These are phyloP conservation scores for Endomychus coccineus DNA, from an alignment of 2,888 invertebrate species.

Conservation along the genomic window DNA sequence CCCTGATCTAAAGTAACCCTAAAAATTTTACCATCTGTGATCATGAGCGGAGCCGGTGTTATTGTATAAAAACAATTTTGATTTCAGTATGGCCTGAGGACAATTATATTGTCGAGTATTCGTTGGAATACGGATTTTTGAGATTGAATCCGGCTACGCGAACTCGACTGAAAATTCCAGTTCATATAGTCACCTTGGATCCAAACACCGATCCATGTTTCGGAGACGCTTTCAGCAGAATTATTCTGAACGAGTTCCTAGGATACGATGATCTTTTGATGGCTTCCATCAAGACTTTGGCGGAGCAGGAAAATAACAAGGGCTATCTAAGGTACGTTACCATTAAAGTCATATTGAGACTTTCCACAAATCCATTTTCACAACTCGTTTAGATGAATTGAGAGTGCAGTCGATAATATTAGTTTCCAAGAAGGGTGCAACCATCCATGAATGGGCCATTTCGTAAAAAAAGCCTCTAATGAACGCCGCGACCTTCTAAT, in stretches of 20 bases:
- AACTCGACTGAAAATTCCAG: slow-evolving; percentile 82
- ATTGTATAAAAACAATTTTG: too few species aligned
- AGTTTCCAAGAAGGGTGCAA: too few species aligned
- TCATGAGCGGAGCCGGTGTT: too few species aligned
- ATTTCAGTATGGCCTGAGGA: slow-evolving; percentile 64
- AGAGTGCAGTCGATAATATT: too few species aligned
- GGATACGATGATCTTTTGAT: slow-evolving; percentile 97
- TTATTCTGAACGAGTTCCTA: slow-evolving; percentile 85
- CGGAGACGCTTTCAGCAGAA: slow-evolving; percentile 84
- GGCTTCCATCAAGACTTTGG: slow-evolving; percentile 91
- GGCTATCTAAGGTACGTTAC: slow-evolving; percentile 77
- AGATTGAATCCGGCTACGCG: slow-evolving; percentile 82
- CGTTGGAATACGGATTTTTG: slow-evolving; percentile 93
- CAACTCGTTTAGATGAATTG: too few species aligned
- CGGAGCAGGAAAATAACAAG: slow-evolving; percentile 94
- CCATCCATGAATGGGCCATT: too few species aligned
- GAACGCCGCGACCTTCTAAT: too few species aligned
- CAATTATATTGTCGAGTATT: slow-evolving; percentile 96
- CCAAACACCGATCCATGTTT: slow-evolving; percentile 86
- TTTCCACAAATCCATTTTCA: too few species aligned
- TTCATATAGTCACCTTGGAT: slow-evolving; percentile 80
- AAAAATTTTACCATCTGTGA: too few species aligned
- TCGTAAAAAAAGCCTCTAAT: too few species aligned
- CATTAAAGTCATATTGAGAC: too few species aligned
- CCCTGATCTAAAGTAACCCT: too few species aligned